Percentiles rank a stretch among this genome's conserved stretches.
Evolutionary conservation across 2,113 vertebrate genomes (phyloP).

Genomic region (Poeciliopsis turrubarensis): DNA sequence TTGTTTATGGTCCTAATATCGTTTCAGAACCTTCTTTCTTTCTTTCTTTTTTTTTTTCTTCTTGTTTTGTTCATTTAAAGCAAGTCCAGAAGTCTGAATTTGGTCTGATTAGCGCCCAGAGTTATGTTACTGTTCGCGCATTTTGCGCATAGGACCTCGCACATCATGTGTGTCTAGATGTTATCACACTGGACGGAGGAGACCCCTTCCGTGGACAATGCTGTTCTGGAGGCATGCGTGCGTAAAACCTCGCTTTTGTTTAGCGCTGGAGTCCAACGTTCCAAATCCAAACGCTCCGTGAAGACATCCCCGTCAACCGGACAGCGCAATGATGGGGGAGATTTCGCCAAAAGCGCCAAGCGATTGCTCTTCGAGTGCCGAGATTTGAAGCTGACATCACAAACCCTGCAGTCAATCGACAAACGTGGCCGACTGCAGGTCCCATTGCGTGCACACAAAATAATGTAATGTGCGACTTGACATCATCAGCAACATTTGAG

Average conservation of each 20-base stretch:
- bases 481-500: not conserved
- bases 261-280: constrained; percentile 13
- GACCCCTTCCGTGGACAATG: not conserved
- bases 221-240: not conserved
- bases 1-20: not conserved
- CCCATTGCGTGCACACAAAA: not conserved
- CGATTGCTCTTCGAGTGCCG: not conserved
- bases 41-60: too few relatives aligned
- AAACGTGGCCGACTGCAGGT: not conserved
- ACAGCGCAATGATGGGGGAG: not conserved
- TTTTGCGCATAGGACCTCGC: not conserved
- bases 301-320: not conserved
- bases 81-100: not conserved
- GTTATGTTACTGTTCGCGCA: not conserved
- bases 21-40: not conserved
- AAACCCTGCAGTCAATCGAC: not conserved
- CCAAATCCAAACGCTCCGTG: not conserved
- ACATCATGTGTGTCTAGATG: constrained; percentile 1
- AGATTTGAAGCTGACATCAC: not conserved
- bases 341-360: not conserved
- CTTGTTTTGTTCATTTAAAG: not conserved
- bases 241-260: constrained; percentile 21
- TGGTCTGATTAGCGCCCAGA: not conserved
- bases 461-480: not conserved
- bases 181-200: not conserved